Conservation (phyloP, 2,888 invertebrate genomes). For the Orchesella flavescens region DNA sequence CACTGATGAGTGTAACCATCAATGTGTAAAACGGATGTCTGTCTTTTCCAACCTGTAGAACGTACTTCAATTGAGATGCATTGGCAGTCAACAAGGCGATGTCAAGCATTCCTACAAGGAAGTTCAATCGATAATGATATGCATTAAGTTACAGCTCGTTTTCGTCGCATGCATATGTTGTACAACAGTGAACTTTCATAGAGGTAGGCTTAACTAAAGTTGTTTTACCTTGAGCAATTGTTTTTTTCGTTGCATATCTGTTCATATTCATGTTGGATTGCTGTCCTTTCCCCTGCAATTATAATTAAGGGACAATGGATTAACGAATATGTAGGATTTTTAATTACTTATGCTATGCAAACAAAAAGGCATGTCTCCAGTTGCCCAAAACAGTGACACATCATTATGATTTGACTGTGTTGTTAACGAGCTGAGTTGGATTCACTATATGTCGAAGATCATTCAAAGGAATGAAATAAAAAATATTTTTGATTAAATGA, state of each 20-base stretch:
- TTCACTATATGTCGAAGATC: no score
- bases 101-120: conserved; percentile 83
- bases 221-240: conserved; percentile 82
- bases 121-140: background rate
- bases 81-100: conserved; percentile 87
- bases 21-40: conserved; percentile 90
- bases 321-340: background rate
- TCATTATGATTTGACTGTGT: no score
- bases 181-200: no score
- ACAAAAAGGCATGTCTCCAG: no score
- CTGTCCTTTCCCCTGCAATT: conserved; percentile 40
- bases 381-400: no score
- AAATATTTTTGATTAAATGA: no score
- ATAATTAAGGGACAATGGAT: background rate
- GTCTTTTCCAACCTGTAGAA: conserved; percentile 83
- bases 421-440: no score
- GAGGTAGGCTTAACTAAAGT: no score
- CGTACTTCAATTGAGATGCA: conserved; percentile 90
- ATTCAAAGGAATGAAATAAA: no score
- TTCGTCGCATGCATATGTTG: no score
- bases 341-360: background rate
- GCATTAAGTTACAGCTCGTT: no score
- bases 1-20: conserved; percentile 85
- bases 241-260: conserved; percentile 93
- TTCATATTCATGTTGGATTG: conserved; percentile 81